These are phyloP conservation scores for Scaeva pyrastri DNA, from an alignment of 2,888 invertebrate species.

Conservation along the genomic window DNA sequence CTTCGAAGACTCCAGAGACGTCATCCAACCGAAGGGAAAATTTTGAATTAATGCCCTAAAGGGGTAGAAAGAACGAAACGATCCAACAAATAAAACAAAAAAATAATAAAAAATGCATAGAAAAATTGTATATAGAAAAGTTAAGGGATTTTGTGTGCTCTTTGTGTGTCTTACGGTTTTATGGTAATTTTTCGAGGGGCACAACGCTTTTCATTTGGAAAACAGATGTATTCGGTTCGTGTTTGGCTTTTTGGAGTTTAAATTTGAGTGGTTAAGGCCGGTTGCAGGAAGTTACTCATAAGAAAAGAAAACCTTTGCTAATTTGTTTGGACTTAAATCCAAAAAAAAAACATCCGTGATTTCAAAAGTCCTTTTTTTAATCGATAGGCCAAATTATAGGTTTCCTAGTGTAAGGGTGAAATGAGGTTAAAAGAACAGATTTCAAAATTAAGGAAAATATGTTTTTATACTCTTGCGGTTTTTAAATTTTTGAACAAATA, in stretches of 20 bases:
- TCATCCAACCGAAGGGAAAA: conserved; percentile 92
- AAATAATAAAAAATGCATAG: neutral
- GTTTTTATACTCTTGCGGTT: no score
- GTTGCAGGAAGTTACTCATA: neutral
- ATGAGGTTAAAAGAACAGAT: no score
- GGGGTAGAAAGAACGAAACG: conserved; percentile 60
- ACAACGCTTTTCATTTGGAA: conserved; percentile 56
- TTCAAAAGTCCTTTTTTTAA: no score
- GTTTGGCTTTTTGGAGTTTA: conserved; percentile 59
- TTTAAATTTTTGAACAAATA: no score
- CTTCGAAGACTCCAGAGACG: conserved; percentile 91
- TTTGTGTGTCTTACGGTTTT: conserved; percentile 33
- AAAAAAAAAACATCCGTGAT: no score
- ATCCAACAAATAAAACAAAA: conserved; percentile 61
- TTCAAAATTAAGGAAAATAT: no score
- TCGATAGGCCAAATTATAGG: no score
- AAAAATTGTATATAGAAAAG: conserved; percentile 25
- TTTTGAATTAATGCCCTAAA: conserved; percentile 92
- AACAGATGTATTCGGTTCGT: conserved; percentile 67
- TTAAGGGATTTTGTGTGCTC: conserved; percentile 35
- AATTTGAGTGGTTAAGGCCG: neutral
- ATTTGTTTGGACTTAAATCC: no score
- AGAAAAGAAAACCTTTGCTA: neutral
- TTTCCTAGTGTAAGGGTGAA: no score
- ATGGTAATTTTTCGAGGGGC: conserved; percentile 62